Evolutionary conservation across 2,888 invertebrate genomes (phyloP), one percentile per base, ranked within the genome.

Genomic region (Bombyx huttoni): DNA sequence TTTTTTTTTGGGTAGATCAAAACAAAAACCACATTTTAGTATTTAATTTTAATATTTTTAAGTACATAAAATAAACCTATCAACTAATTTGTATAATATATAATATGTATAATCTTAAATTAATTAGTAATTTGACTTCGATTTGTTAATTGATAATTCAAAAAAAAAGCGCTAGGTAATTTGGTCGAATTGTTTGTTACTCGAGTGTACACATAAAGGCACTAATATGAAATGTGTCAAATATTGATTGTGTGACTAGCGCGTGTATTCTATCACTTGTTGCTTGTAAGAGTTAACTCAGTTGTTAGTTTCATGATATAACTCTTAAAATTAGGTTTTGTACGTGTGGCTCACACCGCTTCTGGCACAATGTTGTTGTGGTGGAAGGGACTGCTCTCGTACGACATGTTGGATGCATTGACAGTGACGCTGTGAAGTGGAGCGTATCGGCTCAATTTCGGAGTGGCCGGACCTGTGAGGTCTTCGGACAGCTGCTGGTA

Each of bases 401-500:
- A 91, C 46, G 90, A 90, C 76, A 87, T 74, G 68, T 86, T 86
- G 49, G 84, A 78, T 7, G 86, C 83, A 56, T 83, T 82, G 9
- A 85, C 80, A 51, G 82, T 77, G 50, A 85, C 83, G 68, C 69
- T 83, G 55, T 89, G 90, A 56, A 91, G 84, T 34, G 91, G 91
- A 63, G 89, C 80, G 75, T 91, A 92, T 75, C 91, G 91, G 79
- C 89, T 92, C 56, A 92, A 84, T 73, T 91, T 94, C 50, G 94
- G 93, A 65, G 92, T 91, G 68, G 91, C 85, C 6, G 92, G 91
- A 49, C 92, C 92, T 10, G 90, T 89, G 60, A 94, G 90, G 62
- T 95, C 94, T 75, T 94, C 94, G 10, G 94, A 93, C 52, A 95
- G 82, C 60, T 94, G 94, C 68, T 93, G 93, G 79, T 94, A 95